Conservation (phyloP, 64 coral and sea anemone species). For the Porites lutea region DNA sequence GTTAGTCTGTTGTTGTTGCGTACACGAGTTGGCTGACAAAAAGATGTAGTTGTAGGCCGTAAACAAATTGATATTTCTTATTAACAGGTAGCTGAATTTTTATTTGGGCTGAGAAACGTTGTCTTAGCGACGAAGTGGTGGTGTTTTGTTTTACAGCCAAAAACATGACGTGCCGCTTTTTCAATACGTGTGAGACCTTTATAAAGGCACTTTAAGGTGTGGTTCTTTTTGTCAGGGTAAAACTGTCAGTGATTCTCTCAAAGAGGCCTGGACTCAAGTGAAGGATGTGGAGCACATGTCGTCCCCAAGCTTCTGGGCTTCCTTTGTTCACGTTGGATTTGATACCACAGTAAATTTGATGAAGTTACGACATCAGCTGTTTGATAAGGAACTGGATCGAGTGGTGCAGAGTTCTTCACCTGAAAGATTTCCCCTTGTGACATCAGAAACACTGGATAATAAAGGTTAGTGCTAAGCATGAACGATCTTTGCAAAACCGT, state of each 20-base stretch:
- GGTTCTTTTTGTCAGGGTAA: constrained; percentile 50
- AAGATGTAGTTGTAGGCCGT: too few relatives aligned
- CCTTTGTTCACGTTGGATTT: constrained; percentile 82
- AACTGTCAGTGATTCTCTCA: constrained; percentile 67
- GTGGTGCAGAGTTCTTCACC: constrained; percentile 51
- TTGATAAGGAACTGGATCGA: constrained; percentile 62
- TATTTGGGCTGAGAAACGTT: too few relatives aligned
- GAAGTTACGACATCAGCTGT: constrained; percentile 65
- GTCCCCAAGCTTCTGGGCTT: constrained; percentile 77
- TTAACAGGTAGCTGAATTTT: too few relatives aligned
- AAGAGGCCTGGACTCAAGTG: constrained; percentile 61
- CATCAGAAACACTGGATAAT: constrained; percentile 28
- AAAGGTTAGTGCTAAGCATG: background rate
- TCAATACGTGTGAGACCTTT: too few relatives aligned
- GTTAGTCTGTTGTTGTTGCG: too few relatives aligned
- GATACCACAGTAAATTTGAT: constrained; percentile 75
- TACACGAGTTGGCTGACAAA: too few relatives aligned
- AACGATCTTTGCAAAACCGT: too few relatives aligned
- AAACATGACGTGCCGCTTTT: too few relatives aligned
- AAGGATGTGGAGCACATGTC: constrained; percentile 58
- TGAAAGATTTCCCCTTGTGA: constrained; percentile 61
- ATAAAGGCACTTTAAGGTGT: background rate
- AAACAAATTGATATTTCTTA: too few relatives aligned
- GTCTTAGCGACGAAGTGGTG: too few relatives aligned
- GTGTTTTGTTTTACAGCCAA: too few relatives aligned